phyloP scores from a whole-genome alignment of 2,888 invertebrate species.

The Odontomyia ornata region DNA sequence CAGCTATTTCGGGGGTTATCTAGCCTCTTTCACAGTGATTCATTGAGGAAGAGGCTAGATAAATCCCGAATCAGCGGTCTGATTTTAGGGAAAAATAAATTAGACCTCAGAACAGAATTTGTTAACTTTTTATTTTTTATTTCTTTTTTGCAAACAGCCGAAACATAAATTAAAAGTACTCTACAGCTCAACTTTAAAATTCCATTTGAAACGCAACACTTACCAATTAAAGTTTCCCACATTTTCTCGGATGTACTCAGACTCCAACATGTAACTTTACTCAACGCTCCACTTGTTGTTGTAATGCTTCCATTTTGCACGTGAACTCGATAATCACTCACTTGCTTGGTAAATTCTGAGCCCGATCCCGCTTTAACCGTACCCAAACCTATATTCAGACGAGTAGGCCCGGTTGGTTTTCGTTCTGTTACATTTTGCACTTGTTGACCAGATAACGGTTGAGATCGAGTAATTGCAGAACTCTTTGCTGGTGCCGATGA shows the following conservation, averaged over 20 bases:
- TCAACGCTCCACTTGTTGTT: conserved; percentile 70
- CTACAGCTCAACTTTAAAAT: too few relatives aligned
- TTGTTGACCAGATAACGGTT: conserved; percentile 57
- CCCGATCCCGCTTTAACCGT: conserved; percentile 30
- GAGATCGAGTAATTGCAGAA: conserved; percentile 48
- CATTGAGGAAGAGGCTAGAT: too few relatives aligned
- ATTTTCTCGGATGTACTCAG: conserved; percentile 69
- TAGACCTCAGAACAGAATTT: too few relatives aligned
- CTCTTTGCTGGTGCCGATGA: conserved; percentile 52
- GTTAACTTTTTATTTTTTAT: too few relatives aligned
- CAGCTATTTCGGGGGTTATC: too few relatives aligned
- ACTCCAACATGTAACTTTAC: conserved; percentile 69
- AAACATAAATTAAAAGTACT: too few relatives aligned
- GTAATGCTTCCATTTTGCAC: conserved; percentile 65
- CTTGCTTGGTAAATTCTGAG: conserved; percentile 58
- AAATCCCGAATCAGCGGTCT: too few relatives aligned
- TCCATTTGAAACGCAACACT: too few relatives aligned
- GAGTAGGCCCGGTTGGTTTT: conserved; percentile 48
- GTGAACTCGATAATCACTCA: conserved; percentile 66
- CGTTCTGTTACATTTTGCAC: conserved; percentile 58
- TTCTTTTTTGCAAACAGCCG: too few relatives aligned
- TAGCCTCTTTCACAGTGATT: too few relatives aligned
- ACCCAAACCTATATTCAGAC: conserved; percentile 52
- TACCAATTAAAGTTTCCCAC: conserved; percentile 77
- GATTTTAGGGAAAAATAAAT: too few relatives aligned